Evolutionary conservation across 1,140 invertebrate genomes (phyloP).

Genomic region (Planococcus citri): DNA sequence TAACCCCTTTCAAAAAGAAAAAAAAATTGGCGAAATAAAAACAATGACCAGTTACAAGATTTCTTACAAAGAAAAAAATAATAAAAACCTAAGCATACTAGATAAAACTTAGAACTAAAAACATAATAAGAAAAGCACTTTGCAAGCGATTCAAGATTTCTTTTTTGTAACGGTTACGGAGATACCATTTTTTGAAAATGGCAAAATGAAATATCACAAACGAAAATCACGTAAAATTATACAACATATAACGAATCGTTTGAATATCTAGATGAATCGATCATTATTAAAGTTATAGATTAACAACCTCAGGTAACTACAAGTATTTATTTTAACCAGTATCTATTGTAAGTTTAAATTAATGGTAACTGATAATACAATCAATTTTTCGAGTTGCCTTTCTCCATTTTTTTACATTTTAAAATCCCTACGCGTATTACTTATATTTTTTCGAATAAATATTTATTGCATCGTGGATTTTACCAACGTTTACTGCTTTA

Average conservation of each 20-base stretch:
- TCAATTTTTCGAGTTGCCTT: neutral
- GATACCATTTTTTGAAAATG: slow-evolving; percentile 17
- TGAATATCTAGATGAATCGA: neutral
- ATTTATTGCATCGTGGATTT: too few species aligned
- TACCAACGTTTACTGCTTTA: too few species aligned
- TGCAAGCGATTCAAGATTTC: neutral
- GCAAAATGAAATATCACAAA: slow-evolving; percentile 19
- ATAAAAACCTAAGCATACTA: neutral
- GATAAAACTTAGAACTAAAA: neutral
- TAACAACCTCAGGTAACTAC: neutral
- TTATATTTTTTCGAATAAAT: too few species aligned
- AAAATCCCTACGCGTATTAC: too few species aligned
- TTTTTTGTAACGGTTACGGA: neutral
- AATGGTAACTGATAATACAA: neutral
- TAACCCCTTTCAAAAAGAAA: neutral
- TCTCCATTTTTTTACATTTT: neutral
- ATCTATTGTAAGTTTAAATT: slow-evolving; percentile 11
- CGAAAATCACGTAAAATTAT: slow-evolving; percentile 15
- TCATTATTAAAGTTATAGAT: neutral
- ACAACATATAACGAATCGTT: slow-evolving; percentile 7
- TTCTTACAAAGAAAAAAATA: neutral
- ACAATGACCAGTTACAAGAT: neutral
- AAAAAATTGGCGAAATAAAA: neutral
- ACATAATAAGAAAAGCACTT: slow-evolving; percentile 8
- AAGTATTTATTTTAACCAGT: neutral